A percentile compares a stretch with the other conserved stretches of the same genome.
These are phyloP conservation scores for Dendroctonus valens DNA, from an alignment of 1,140 invertebrate species.

Conservation along the genomic window DNA sequence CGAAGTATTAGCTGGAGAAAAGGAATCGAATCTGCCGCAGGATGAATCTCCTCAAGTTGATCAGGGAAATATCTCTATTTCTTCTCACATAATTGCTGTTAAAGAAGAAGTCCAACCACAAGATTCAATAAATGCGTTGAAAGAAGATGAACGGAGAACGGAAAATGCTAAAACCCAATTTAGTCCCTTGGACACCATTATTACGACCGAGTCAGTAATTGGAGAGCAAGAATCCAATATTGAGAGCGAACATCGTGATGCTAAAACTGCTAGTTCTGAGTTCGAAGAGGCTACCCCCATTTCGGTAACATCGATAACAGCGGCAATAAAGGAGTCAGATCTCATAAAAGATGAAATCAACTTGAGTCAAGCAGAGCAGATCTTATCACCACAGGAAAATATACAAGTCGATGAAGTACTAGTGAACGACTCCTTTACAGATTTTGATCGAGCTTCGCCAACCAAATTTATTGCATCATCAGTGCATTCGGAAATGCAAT, in stretches of 20 bases:
- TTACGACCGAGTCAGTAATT: conserved; percentile 45
- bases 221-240: conserved; percentile 58
- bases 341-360: conserved; percentile 47
- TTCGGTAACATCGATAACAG: conserved; percentile 53
- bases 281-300: conserved; percentile 54
- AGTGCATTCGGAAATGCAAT: conserved; percentile 43
- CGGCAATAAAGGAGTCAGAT: conserved; percentile 54
- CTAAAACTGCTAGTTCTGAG: conserved; percentile 51
- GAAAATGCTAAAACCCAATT: conserved; percentile 50
- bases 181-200: conserved; percentile 52
- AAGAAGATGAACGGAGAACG: conserved; percentile 43
- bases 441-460: conserved; percentile 36
- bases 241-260: conserved; percentile 46
- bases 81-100: conserved; percentile 54
- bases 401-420: conserved; percentile 42
- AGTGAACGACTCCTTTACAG: conserved; percentile 41
- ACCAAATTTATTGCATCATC: conserved; percentile 36
- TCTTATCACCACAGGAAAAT: conserved; percentile 42
- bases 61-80: conserved; percentile 54
- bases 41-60: conserved; percentile 47
- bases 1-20: conserved; percentile 54
- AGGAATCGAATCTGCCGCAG: conserved; percentile 52
- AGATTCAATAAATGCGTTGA: conserved; percentile 33
- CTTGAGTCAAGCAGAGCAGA: conserved; percentile 40
- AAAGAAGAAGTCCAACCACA: conserved; percentile 51